A percentile compares a stretch with the other conserved stretches of the same genome.
phyloP scores from a whole-genome alignment of 2,797 vertebrate species.

The Eidolon dupreanum region DNA sequence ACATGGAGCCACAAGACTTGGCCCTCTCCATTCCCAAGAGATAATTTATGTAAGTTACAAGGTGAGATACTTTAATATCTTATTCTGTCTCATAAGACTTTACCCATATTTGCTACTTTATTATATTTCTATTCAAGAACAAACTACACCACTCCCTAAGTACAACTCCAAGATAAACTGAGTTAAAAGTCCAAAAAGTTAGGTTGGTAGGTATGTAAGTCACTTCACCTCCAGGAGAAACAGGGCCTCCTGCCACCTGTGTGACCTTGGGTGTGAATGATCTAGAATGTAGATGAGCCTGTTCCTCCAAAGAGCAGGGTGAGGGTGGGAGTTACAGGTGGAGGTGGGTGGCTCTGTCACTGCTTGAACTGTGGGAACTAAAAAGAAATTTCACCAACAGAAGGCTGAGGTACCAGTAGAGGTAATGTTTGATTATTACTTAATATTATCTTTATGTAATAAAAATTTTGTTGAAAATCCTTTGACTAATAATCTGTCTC shows the following conservation, averaged over 20 bases:
- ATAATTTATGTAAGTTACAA: not conserved
- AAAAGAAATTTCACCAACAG: slow-evolving; percentile 25
- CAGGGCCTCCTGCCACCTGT: not conserved
- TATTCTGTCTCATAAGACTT: not conserved
- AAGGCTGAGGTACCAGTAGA: not conserved
- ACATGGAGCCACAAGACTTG: not conserved
- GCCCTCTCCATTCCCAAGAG: not conserved
- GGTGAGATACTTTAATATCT: not conserved
- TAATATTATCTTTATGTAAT: slow-evolving; percentile 7
- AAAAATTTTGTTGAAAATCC: not conserved
- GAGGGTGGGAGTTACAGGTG: not conserved
- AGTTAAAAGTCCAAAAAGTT: not conserved
- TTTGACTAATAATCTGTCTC: not conserved
- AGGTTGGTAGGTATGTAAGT: not conserved
- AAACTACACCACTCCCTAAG: not conserved
- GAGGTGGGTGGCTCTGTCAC: not conserved
- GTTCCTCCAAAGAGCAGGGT: not conserved
- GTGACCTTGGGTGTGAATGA: not conserved
- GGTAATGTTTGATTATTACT: not conserved
- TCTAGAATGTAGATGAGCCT: not conserved
- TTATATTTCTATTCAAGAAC: not conserved
- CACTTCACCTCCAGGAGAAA: not conserved
- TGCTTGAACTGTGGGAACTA: not conserved
- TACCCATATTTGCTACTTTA: not conserved
- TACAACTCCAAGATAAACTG: not conserved